Evolutionary conservation across 2,113 vertebrate species (phyloP).

Genomic region (Colossoma macropomum): DNA sequence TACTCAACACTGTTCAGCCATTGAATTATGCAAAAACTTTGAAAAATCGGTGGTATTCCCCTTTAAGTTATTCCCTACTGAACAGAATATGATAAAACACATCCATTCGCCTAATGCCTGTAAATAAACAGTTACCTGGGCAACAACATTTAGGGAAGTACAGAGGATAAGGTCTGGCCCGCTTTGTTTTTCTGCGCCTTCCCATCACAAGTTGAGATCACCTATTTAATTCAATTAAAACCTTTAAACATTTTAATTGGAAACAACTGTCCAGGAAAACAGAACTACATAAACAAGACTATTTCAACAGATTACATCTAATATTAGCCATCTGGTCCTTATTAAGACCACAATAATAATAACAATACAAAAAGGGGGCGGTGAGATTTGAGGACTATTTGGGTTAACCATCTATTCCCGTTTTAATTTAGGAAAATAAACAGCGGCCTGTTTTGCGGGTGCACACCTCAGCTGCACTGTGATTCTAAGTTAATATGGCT

Average conservation of each 20-base stretch:
- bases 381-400: conserved; percentile 55
- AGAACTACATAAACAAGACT: conserved; percentile 60
- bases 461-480: conserved; percentile 52
- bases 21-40: too few species aligned
- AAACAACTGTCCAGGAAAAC: conserved; percentile 63
- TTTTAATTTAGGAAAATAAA: conserved; percentile 65
- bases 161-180: conserved; percentile 16
- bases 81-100: not conserved
- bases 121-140: conserved; percentile 3
- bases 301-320: conserved; percentile 63
- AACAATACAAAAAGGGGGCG: conserved; percentile 36
- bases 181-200: conserved; percentile 40
- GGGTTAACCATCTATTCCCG: conserved; percentile 56
- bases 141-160: not conserved
- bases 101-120: not conserved
- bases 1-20: too few species aligned
- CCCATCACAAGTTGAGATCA: conserved; percentile 53
- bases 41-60: too few species aligned
- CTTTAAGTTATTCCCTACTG: not conserved
- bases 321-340: conserved; percentile 64
- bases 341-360: conserved; percentile 61
- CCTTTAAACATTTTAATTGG: conserved; percentile 64
- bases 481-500: conserved; percentile 53
- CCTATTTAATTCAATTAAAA: conserved; percentile 68
- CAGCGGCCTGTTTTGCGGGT: conserved; percentile 45